Evolutionary conservation across 2,113 vertebrate species (phyloP).

Genomic region (Romanogobio albipinnatus): DNA sequence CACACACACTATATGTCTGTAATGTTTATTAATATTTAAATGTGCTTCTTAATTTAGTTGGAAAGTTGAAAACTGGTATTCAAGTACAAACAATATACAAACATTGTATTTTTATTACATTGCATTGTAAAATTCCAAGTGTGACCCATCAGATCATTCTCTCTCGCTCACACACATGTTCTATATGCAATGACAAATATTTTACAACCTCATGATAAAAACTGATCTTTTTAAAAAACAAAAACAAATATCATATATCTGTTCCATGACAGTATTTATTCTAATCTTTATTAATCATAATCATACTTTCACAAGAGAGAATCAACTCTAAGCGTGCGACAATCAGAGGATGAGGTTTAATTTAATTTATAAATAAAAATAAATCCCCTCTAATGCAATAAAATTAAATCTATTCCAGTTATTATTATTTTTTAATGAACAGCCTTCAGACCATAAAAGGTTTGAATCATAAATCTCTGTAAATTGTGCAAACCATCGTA

Average conservation of each 20-base stretch:
- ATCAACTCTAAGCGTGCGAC: not conserved
- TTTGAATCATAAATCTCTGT: not conserved
- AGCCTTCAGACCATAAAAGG: not conserved
- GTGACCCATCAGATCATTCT: not conserved
- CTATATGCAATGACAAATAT: not conserved
- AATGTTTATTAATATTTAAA: constrained; percentile 2
- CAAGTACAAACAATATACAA: constrained; percentile 16
- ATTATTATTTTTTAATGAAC: not conserved
- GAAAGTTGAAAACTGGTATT: not conserved
- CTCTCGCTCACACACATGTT: not conserved
- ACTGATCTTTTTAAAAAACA: not conserved
- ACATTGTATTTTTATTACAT: not conserved
- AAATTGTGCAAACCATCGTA: constrained; percentile 21
- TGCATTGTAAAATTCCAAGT: not conserved
- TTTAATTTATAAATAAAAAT: constrained; percentile 4
- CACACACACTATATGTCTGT: not conserved
- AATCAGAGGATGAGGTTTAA: not conserved
- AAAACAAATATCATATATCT: not conserved
- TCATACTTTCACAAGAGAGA: constrained; percentile 6
- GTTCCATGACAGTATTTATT: not conserved
- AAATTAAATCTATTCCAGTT: not conserved
- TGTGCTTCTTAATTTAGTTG: not conserved
- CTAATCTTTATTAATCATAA: constrained; percentile 1
- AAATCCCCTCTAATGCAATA: not conserved
- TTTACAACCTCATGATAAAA: not conserved